phyloP scores from a whole-genome alignment of 2,113 vertebrate species.

The Xiphorhynchus elegans region DNA sequence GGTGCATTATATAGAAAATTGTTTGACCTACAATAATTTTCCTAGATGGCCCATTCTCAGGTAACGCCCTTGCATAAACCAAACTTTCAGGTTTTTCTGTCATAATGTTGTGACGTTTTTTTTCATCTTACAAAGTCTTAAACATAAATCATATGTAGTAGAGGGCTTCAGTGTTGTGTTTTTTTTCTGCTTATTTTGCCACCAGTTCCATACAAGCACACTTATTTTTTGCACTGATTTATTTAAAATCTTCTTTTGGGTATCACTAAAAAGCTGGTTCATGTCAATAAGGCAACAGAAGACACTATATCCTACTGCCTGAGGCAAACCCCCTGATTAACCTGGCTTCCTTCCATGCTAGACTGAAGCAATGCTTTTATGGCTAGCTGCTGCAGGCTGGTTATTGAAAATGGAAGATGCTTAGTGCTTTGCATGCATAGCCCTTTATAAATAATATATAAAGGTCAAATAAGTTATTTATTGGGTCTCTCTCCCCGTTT shows the following conservation, averaged over 20 bases:
- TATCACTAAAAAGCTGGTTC: neutral
- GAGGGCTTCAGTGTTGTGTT: neutral
- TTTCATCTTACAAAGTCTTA: neutral
- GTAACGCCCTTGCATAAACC: neutral
- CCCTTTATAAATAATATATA: slow-evolving; percentile 12
- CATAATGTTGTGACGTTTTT: accelerated
- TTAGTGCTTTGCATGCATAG: neutral
- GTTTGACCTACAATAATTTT: neutral
- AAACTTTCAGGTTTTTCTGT: neutral
- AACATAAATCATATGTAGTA: neutral
- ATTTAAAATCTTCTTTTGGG: slow-evolving; percentile 8
- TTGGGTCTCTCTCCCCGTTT: slow-evolving; percentile 4
- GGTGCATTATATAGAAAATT: neutral
- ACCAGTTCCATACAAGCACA: neutral
- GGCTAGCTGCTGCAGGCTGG: neutral
- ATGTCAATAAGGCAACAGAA: slow-evolving; percentile 40
- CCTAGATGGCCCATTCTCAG: neutral
- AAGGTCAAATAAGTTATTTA: slow-evolving; percentile 40
- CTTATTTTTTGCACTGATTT: neutral
- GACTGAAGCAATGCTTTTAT: neutral
- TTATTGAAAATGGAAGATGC: slow-evolving; percentile 19
- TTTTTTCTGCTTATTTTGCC: neutral
- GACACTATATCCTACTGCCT: neutral
- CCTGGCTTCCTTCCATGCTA: neutral
- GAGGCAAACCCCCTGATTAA: neutral